Base-by-base conservation (phyloP, 2,888 invertebrate species). In the Vesta saturnalis region DNA sequence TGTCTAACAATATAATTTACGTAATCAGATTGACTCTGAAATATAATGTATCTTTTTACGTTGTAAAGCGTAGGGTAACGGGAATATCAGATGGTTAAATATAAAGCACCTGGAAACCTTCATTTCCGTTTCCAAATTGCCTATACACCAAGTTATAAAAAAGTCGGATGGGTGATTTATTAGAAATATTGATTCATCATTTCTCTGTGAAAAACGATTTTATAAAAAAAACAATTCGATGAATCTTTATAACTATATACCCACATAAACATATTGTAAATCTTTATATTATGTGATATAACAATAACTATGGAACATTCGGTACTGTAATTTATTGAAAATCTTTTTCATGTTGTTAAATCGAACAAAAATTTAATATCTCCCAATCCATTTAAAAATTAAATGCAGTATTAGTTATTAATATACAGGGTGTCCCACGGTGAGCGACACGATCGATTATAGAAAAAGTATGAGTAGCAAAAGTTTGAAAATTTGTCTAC, bases 111-210 rank as follows among this genome's bases (percentile, higher is more conserved):
- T 60, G 46, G 47, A 60, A 60, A 23, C 18, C 54, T 65, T 65
- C 58, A 65, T 65, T 60, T 65, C 65, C 65, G 59, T 35, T 65
- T 60, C 39, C 46, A 60, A 65, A 65, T 65, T 65, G 46, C 65
- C 60, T 52, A 10, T 60, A 60, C 60, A 52, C 59, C 43, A n/a
- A 10, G 39, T 39, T 60, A 65, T 59, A 52, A 46, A 58, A 39
- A 21, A 35, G 19, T 23, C 15, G 14, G 22, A 56, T 56, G 43
- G n/a, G 22, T 58, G 43, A 49, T 49, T 49, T 47, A 58, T 49
- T 47, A 57, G 23, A 8, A 12, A 6, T 63, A 22, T 23, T 63
- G 47, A 16, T 23, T 5, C 12, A 12, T 12, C 15, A 21, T 23
- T 21, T 39, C n/a, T 39, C n/a, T 1, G 8, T 39, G 8, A 10